Base-by-base conservation (phyloP, 2,113 vertebrate species). In the Cervus canadensis region DNA sequence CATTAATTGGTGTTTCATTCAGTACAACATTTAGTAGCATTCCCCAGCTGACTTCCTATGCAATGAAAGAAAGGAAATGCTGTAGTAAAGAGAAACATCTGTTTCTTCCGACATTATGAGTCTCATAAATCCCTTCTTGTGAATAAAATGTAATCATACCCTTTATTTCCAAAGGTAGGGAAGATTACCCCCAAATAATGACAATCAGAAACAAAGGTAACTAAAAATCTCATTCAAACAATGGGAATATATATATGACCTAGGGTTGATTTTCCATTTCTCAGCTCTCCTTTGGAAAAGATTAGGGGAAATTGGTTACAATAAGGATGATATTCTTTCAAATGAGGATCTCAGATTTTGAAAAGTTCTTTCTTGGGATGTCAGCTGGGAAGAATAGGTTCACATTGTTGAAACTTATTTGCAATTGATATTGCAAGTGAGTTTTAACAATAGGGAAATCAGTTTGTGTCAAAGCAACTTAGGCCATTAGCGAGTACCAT, bases 71-170 rank as follows among this genome's bases (percentile, higher is more conserved):
- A 96, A 98, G 96, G 92, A 97, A 97, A 95, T 92, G 36, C 94
- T 81, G 48, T 4, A 84, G 98, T 98, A 96, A 95, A 98, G 97
- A 98, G 98, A 98, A 99, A 97, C 98, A 99, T 98, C 98, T 99
- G 99, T 97, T 98, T 98, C 98, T 98, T 97, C 96, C 90, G 98
- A 97, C 96, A 96, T 98, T 98, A 97, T 92, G 85, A 94, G 84
- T 97, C 98, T 98, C 98, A 98, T 96, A 98, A 99, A 99, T 98
- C 98, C 97, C 98, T 98, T 97, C 98, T 98, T 98, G 93, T 94
- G 98, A 98, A 98, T 98, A 98, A 99, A 99, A 98, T 0, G 97
- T 98, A 99, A 99, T 98, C 98, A 99, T 98, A 97, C 93, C 92
- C 96, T 99, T 98, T 98, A 98, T 99, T 99, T 98, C 98, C 97